Base-by-base conservation (phyloP, 1,140 invertebrate genomes). In the Bombyx mandarina region DNA sequence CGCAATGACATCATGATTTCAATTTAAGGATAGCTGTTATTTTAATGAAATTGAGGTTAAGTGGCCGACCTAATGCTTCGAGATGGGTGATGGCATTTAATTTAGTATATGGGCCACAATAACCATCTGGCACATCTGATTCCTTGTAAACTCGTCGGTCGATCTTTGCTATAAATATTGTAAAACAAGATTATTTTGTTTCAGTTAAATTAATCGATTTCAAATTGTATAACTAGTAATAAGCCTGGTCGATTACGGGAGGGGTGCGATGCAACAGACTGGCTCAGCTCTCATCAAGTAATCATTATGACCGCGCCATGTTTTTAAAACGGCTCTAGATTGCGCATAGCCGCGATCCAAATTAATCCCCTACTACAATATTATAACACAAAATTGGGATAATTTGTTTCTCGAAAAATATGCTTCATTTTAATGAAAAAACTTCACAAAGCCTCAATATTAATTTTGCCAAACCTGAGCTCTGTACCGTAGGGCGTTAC, bases 271-370 rank as follows among this genome's bases (percentile, higher is more conserved):
- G 74, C 67, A 75, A 54, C 60, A 48, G 56, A 60, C 70, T 73
- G 72, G 67, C 69, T 68, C 54, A 46, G 45, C 69, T 77, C 77
- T 73, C 68, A 82, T 82, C 77, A 82, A 82, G 77, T 73, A 73
- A 76, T 80, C 80, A 82, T 85, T 85, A 83, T 73, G 74, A 65
- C 67, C 63, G 82, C 79, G 76, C 82, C 82, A 85, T 76, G 80
- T 85, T 85, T 85, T 85, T 83, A 77, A 85, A 85, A 85, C 72
- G 77, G 76, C 75, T 75, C 75, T 73, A 68, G 69, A 75, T 74
- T 75, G 67, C 73, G 67, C 72, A 72, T 69, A 75, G 65, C 71
- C 71, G 67, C 61, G 74, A 74, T 77, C 73, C 67, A 82, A 77
- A 77, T 81, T 79, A 82, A 82, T 80, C 72, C 72, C 68, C 66